A percentile compares a stretch with the other conserved stretches of the same genome.
Conservation (phyloP, 1,140 invertebrate species). For the Heliconius congener region DNA sequence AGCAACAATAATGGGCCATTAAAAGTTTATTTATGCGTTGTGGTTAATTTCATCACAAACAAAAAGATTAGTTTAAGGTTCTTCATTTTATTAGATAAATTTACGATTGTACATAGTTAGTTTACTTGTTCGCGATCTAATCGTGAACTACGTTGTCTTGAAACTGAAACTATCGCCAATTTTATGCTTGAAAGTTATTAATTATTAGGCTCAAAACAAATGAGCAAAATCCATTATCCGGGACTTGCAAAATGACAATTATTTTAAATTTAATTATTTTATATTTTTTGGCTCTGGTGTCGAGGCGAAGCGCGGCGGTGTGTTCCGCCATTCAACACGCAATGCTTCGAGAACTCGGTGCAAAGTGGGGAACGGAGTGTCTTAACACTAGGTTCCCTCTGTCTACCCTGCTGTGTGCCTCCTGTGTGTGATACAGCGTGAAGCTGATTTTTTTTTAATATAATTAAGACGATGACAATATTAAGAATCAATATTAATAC, state of each 20-base stretch:
- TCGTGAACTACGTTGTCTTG: not conserved
- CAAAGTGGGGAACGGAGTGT: too few species aligned
- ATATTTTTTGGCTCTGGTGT: too few species aligned
- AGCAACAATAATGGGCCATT: constrained; percentile 45
- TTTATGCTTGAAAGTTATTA: not conserved
- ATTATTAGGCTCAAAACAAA: not conserved
- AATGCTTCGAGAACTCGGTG: too few species aligned
- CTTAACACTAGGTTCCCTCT: too few species aligned
- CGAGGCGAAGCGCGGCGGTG: too few species aligned
- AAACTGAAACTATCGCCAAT: not conserved
- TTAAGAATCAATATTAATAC: too few species aligned
- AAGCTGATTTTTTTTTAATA: too few species aligned
- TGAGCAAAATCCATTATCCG: not conserved
- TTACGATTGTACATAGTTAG: constrained; percentile 12
- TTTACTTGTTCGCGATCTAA: not conserved
- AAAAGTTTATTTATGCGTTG: constrained; percentile 45
- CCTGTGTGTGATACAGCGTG: too few species aligned
- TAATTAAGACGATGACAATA: too few species aligned
- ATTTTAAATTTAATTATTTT: not conserved
- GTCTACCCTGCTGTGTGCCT: too few species aligned
- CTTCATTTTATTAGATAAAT: constrained; percentile 11
- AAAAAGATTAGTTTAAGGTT: constrained; percentile 27
- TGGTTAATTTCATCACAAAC: constrained; percentile 29
- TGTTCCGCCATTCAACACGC: too few species aligned
- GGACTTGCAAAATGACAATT: not conserved